Evolutionary conservation across 2,797 vertebrate species (phyloP).

Genomic region (Aeoliscus strigatus): DNA sequence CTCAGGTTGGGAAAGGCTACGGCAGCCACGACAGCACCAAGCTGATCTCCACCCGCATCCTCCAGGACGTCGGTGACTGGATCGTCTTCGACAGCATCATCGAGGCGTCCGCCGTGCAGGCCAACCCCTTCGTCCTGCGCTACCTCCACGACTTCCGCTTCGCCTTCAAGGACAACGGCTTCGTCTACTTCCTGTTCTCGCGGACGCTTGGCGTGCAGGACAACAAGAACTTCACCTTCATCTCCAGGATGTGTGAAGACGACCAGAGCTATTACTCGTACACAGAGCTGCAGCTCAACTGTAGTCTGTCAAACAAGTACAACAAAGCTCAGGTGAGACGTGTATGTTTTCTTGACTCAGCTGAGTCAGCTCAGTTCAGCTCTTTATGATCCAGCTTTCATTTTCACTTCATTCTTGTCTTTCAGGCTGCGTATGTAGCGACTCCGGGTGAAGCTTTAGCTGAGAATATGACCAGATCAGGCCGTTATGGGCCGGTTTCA

Average conservation of each 20-base stretch:
- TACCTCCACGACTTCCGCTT: conserved; percentile 85
- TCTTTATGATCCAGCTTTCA: no score
- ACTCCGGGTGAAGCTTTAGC: conserved; percentile 56
- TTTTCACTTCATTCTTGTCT: not conserved
- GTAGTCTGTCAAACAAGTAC: conserved; percentile 65
- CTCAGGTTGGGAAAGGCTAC: conserved; percentile 84
- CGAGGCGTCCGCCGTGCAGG: conserved; percentile 87
- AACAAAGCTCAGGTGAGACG: conserved; percentile 69
- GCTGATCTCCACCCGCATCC: conserved; percentile 90
- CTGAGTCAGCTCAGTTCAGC: no score
- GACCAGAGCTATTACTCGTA: conserved; percentile 90
- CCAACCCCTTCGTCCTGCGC: conserved; percentile 76
- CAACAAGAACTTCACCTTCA: conserved; percentile 81
- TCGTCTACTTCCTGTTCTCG: conserved; percentile 91
- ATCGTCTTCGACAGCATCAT: conserved; percentile 88
- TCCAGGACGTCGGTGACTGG: conserved; percentile 72
- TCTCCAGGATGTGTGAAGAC: conserved; percentile 85
- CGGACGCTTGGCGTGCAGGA: conserved; percentile 77
- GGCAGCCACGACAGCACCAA: conserved; percentile 86
- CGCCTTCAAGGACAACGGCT: conserved; percentile 80
- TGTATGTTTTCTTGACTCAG: no score
- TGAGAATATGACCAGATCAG: conserved; percentile 21
- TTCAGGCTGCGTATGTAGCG: conserved; percentile 62
- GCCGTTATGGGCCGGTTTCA: conserved; percentile 20
- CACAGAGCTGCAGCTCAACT: conserved; percentile 89